A percentile compares a stretch with the other conserved stretches of the same genome.
phyloP scores from a whole-genome alignment of 2,888 invertebrate genomes.

The Petrolisthes manimaculis region DNA sequence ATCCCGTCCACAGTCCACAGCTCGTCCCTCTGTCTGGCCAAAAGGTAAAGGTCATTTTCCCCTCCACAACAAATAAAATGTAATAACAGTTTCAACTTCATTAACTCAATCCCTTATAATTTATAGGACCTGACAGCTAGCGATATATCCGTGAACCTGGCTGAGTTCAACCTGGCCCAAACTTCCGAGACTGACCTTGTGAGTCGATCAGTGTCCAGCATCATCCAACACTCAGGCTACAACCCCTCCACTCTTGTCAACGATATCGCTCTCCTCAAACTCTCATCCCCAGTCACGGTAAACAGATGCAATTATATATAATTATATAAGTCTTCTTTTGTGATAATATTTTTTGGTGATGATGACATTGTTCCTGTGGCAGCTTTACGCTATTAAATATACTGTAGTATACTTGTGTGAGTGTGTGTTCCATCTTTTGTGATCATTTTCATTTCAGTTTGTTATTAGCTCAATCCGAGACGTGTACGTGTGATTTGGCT shows the following conservation, averaged over 20 bases:
- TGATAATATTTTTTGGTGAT: background rate
- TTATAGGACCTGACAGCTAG: background rate
- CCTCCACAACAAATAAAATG: background rate
- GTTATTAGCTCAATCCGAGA: too few species aligned
- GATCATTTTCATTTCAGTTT: too few species aligned
- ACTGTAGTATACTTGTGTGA: too few species aligned
- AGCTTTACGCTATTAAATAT: too few species aligned
- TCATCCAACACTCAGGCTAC: background rate
- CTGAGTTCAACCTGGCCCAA: slow-evolving; percentile 5
- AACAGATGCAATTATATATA: too few species aligned
- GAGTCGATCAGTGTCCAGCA: background rate
- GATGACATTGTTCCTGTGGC: too few species aligned
- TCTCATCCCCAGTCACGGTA: background rate
- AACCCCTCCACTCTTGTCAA: background rate
- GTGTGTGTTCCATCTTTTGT: too few species aligned
- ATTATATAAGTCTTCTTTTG: too few species aligned
- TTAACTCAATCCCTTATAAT: too few species aligned
- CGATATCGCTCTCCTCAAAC: slow-evolving; percentile 27
- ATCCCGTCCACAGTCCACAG: too few species aligned
- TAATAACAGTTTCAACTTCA: background rate
- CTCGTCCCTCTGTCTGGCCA: background rate
- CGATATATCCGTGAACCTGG: background rate
- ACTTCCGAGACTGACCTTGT: slow-evolving; percentile 14
- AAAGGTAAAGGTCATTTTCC: background rate
- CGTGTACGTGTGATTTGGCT: too few species aligned